Evolutionary conservation across 2,113 vertebrate genomes (phyloP), one percentile per base, ranked within the genome.

Genomic region (Eulemur macaco): DNA sequence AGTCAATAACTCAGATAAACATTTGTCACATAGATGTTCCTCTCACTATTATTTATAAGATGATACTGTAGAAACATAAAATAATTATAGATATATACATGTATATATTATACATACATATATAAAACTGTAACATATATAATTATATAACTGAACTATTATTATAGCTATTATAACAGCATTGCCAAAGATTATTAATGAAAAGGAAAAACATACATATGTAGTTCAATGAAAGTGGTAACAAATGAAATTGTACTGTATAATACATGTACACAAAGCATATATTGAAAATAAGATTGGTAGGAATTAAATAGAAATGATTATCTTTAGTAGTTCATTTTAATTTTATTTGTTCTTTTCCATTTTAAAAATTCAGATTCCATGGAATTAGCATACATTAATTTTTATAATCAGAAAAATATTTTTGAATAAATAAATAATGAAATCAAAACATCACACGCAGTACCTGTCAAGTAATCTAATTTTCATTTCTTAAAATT

Each of bases 401-500:
- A 69, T 95, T 78, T n/a, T 42, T 81, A 81, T 20, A 74, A 73
- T 60, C 10, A 91, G 91, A 91, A 78, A 92, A 86, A 74, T n/a
- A 82, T 88, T 78, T 88, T 86, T 52, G 12, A 93, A 69, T 76
- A 86, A 86, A 58, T 68, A 91, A 71, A 91, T 68, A 88, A 39
- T 95, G 60, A 91, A 94, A 94, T 93, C 13, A 60, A 94, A 95
- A 85, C 29, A 86, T 78, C 29, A 77, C 64, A 42, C 6, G 88
- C 29, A 81, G 47, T 86, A 73, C 17, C 47, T 42, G 10, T 92
- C 45, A 83, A 86, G 45, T 77, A 81, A 69, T 60, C 23, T 95
- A 89, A 69, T 91, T 95, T 94, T 94, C 39, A 56, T 60, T 86
- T 88, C 14, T 64, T 74, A 69, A 95, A 83, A 90, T 71, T 94